Evolutionary conservation across 2,888 invertebrate genomes (phyloP).

Genomic region (Oxystoma pomonae): DNA sequence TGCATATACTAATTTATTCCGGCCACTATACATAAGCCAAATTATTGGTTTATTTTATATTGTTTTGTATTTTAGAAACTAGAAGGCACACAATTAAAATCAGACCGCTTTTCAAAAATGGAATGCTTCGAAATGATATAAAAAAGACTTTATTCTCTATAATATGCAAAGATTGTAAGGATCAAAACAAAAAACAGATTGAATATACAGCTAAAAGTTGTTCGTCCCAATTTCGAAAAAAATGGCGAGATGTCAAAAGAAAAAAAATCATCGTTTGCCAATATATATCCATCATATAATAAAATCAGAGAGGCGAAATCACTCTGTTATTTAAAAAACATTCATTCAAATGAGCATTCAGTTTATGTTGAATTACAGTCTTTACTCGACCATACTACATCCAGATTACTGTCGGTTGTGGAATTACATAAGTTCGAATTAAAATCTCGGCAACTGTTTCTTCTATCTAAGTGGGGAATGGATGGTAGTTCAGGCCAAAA

Average conservation of each 20-base stretch:
- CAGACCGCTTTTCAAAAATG: neutral
- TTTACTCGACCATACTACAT: constrained; percentile 2
- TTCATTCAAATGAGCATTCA: constrained; percentile 6
- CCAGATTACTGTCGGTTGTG: neutral
- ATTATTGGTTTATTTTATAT: too few relatives aligned
- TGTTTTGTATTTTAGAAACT: too few relatives aligned
- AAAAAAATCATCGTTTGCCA: neutral
- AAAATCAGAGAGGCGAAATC: neutral
- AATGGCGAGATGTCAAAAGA: neutral
- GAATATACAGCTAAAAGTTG: neutral
- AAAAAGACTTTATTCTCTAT: neutral
- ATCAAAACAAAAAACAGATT: neutral
- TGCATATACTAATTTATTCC: too few relatives aligned
- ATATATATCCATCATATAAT: neutral
- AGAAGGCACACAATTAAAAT: too few relatives aligned
- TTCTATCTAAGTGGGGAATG: neutral
- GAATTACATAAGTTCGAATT: neutral
- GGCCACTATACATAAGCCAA: too few relatives aligned
- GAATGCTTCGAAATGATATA: neutral
- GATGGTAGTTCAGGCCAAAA: constrained; percentile 5
- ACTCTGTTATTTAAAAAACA: neutral
- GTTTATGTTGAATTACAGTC: neutral
- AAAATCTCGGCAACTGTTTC: neutral
- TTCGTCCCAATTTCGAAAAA: neutral
- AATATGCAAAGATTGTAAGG: neutral